Conservation (phyloP, 2,888 invertebrate genomes). For the Hyppa rectilinea region DNA sequence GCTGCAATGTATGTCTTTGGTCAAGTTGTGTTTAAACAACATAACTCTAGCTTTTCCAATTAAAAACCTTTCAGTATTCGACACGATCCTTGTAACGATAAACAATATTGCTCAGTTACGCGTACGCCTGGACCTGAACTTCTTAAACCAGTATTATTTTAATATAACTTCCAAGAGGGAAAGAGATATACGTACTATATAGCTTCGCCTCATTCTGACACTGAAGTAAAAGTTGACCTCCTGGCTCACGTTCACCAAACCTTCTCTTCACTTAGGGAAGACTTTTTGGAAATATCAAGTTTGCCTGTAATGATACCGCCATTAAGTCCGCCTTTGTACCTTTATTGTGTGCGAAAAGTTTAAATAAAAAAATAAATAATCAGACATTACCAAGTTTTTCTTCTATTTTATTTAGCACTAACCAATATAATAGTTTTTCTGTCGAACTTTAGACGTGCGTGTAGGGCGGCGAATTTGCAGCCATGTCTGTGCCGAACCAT, state of each 20-base stretch:
- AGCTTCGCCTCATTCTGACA: too few relatives aligned
- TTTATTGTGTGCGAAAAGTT: too few relatives aligned
- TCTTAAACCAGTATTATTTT: too few relatives aligned
- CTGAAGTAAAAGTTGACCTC: too few relatives aligned
- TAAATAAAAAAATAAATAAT: too few relatives aligned
- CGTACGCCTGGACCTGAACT: too few relatives aligned
- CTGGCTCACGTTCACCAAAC: neutral
- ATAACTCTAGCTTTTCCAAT: neutral
- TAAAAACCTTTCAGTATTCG: too few relatives aligned
- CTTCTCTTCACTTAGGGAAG: neutral
- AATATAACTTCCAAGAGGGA: too few relatives aligned
- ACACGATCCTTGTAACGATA: neutral
- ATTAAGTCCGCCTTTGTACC: too few relatives aligned
- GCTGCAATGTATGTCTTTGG: neutral
- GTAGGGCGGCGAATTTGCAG: neutral
- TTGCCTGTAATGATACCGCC: neutral
- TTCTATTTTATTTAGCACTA: neutral
- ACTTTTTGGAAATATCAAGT: neutral
- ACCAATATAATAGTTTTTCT: neutral
- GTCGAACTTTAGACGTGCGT: neutral
- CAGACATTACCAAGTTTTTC: neutral
- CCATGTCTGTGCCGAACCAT: neutral
- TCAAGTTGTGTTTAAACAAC: neutral
- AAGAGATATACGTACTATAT: too few relatives aligned
- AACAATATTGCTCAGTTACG: neutral